phyloP scores from a whole-genome alignment of 64 coral and sea anemone genomes.

The Cladopsammia gracilis region DNA sequence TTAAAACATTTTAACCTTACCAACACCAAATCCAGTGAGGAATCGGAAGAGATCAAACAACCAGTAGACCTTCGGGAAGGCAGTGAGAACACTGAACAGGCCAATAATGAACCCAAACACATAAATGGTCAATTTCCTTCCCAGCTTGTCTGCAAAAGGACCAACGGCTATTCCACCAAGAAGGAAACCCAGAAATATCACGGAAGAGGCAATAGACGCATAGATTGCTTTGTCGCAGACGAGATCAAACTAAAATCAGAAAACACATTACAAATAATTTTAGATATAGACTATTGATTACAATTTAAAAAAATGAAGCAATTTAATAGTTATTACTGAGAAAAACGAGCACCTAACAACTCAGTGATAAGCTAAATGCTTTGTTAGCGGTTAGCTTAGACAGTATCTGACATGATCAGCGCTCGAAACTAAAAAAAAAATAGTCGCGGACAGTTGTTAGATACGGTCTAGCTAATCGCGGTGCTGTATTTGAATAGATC shows the following conservation, averaged over 20 bases:
- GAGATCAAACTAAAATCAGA: constrained; percentile 46
- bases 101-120: constrained; percentile 20
- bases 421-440: too few relatives aligned
- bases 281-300: too few relatives aligned
- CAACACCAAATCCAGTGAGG: constrained; percentile 56
- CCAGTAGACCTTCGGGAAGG: constrained; percentile 68
- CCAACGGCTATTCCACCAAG: constrained; percentile 32
- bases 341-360: too few relatives aligned
- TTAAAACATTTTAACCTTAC: neutral
- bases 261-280: neutral
- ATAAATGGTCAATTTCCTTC: constrained; percentile 45
- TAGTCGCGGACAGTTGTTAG: too few relatives aligned
- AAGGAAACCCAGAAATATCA: constrained; percentile 60
- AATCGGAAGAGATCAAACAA: constrained; percentile 78
- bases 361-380: too few relatives aligned
- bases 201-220: constrained; percentile 37
- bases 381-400: too few relatives aligned
- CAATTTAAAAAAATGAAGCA: too few relatives aligned
- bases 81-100: constrained; percentile 48
- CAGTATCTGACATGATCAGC: too few relatives aligned
- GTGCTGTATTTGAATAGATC: too few relatives aligned
- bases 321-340: too few relatives aligned
- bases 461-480: too few relatives aligned
- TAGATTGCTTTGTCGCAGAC: constrained; percentile 61
- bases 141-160: constrained; percentile 54